Evolutionary conservation across 1,140 invertebrate genomes (phyloP).

Genomic region (Lasioglossum albipes): DNA sequence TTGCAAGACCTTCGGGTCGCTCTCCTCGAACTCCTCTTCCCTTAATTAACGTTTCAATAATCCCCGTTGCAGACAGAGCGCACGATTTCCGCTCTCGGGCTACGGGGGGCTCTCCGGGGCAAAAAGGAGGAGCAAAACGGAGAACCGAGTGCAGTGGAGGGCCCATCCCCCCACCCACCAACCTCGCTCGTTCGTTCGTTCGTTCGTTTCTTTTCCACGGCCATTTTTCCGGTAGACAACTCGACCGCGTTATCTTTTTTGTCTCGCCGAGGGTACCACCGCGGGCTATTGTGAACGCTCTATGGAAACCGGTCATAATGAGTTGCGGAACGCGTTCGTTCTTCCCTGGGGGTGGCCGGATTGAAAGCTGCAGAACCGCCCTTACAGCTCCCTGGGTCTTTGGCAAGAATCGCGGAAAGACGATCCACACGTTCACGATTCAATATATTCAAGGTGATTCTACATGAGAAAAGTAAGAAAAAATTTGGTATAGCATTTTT

Average conservation of each 20-base stretch:
- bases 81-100: not conserved
- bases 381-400: no score
- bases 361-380: not conserved
- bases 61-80: not conserved
- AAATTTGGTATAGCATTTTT: no score
- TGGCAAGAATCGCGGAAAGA: no score
- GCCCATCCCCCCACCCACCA: not conserved
- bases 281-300: not conserved
- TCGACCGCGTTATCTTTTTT: conserved; percentile 22
- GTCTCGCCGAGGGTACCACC: not conserved
- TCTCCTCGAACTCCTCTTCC: conserved; percentile 28
- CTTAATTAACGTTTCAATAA: conserved; percentile 66
- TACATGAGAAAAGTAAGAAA: no score
- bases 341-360: conserved; percentile 1
- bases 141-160: not conserved
- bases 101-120: no score
- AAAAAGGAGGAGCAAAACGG: not conserved
- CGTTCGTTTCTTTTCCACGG: not conserved
- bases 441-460: no score
- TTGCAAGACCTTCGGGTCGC: conserved; percentile 57
- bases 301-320: conserved; percentile 25
- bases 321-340: conserved; percentile 1
- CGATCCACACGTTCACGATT: no score
- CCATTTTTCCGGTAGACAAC: conserved; percentile 12
- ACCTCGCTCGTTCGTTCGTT: no score